A percentile compares a stretch with the other conserved stretches of the same genome.
phyloP scores from a whole-genome alignment of 1,140 invertebrate species.

The Ooceraea biroi region DNA sequence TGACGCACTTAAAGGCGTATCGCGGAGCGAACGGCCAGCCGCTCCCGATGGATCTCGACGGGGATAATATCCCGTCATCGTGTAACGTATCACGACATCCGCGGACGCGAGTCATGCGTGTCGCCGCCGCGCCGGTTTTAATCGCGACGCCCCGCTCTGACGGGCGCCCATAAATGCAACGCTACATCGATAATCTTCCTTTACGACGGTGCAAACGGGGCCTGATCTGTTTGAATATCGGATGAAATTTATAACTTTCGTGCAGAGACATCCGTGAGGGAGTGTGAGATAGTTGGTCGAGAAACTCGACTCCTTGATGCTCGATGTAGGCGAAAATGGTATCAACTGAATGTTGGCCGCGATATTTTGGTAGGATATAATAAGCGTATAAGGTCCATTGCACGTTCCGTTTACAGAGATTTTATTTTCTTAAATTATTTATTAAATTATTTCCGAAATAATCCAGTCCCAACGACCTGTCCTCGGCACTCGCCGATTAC shows the following conservation, averaged over 20 bases:
- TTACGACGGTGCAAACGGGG: not conserved
- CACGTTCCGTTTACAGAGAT: too few species aligned
- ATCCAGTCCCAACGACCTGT: not conserved
- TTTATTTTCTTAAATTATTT: too few species aligned
- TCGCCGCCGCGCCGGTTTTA: constrained; percentile 9
- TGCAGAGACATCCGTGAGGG: not conserved
- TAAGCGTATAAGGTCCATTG: too few species aligned
- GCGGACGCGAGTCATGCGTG: not conserved
- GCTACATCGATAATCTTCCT: constrained; percentile 31
- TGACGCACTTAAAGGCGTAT: not conserved
- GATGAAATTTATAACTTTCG: not conserved
- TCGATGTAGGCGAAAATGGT: too few species aligned
- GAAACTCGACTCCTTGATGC: not conserved
- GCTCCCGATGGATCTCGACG: constrained; percentile 33
- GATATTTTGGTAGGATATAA: too few species aligned
- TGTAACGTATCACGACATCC: constrained; percentile 2
- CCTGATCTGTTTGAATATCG: not conserved
- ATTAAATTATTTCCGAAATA: not conserved
- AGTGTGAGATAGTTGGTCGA: not conserved
- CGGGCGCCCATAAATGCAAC: not conserved
- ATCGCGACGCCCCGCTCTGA: constrained; percentile 4
- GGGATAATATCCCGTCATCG: constrained; percentile 47
- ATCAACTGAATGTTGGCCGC: too few species aligned
- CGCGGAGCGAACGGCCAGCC: not conserved
- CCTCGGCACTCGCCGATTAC: not conserved